These are phyloP conservation scores for Pseudorhombus dupliciocellatus DNA, from an alignment of 2,113 vertebrate species.

Conservation along the genomic window DNA sequence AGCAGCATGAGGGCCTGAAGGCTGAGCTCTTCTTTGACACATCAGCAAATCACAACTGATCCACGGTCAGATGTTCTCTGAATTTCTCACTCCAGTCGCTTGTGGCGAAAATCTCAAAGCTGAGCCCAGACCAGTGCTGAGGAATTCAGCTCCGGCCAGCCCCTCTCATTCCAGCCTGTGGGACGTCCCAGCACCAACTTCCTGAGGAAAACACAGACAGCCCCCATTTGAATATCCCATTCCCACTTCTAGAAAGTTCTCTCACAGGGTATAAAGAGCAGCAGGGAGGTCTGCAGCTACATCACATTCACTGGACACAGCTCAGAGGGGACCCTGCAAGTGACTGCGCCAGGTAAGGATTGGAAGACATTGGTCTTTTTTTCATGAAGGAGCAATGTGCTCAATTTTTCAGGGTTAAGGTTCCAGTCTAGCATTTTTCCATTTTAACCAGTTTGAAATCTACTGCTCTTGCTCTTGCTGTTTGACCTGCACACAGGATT, in stretches of 20 bases:
- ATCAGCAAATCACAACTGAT: constrained; percentile 19
- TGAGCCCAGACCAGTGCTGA: constrained; percentile 52
- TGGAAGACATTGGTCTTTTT: constrained; percentile 14
- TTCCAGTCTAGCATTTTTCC: constrained; percentile 26
- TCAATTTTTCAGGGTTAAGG: constrained; percentile 38
- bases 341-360: constrained; percentile 66
- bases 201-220: constrained; percentile 48
- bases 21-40: neutral
- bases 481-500: neutral
- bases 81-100: neutral
- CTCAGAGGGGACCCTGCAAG: constrained; percentile 24
- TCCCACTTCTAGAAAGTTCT: constrained; percentile 91
- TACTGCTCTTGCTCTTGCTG: neutral
- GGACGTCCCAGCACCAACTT: constrained; percentile 68
- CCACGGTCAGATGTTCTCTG: constrained; percentile 27
- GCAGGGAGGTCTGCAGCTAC: neutral
- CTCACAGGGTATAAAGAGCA: constrained; percentile 75
- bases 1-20: constrained; percentile 10
- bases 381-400: constrained; percentile 42
- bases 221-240: constrained; percentile 79
- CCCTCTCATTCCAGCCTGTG: constrained; percentile 39
- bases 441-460: constrained; percentile 17
- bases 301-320: constrained; percentile 23
- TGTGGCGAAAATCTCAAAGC: constrained; percentile 20
- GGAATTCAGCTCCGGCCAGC: neutral